A percentile compares a stretch with the other conserved stretches of the same genome.
Conservation (phyloP, 1,140 invertebrate genomes). For the Dysdera silvatica region DNA sequence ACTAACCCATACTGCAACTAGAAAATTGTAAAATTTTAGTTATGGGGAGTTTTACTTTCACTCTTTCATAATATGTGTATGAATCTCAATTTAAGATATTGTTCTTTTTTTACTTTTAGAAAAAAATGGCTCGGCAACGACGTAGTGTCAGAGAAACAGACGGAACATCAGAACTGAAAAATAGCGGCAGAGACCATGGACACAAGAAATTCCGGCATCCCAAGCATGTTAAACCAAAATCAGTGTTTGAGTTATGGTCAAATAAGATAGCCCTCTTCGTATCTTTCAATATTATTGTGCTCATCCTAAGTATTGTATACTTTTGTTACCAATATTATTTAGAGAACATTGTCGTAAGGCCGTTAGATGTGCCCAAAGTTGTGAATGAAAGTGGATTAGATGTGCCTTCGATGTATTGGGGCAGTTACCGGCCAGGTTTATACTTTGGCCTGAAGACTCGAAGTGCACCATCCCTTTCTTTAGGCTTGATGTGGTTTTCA, state of each 20-base stretch:
- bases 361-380: slow-evolving; percentile 66
- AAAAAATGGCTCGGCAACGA: slow-evolving; percentile 6
- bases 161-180: neutral
- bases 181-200: neutral
- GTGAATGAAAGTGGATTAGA: slow-evolving; percentile 59
- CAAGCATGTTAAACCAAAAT: neutral
- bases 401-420: slow-evolving; percentile 65
- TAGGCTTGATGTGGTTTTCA: slow-evolving; percentile 95
- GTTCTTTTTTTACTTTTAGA: neutral
- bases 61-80: too few relatives aligned
- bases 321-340: slow-evolving; percentile 72
- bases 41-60: too few relatives aligned
- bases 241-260: slow-evolving; percentile 19
- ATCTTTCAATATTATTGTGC: slow-evolving; percentile 18
- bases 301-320: slow-evolving; percentile 45
- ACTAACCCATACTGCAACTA: too few relatives aligned
- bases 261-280: slow-evolving; percentile 24
- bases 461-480: slow-evolving; percentile 74
- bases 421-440: slow-evolving; percentile 43
- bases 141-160: neutral
- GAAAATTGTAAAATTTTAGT: too few relatives aligned
- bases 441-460: slow-evolving; percentile 73
- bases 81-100: neutral
- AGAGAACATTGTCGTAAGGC: slow-evolving; percentile 79
- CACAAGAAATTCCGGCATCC: neutral